These are phyloP conservation scores for Strix occidentalis DNA, from an alignment of 2,797 vertebrate genomes.

Conservation along the genomic window DNA sequence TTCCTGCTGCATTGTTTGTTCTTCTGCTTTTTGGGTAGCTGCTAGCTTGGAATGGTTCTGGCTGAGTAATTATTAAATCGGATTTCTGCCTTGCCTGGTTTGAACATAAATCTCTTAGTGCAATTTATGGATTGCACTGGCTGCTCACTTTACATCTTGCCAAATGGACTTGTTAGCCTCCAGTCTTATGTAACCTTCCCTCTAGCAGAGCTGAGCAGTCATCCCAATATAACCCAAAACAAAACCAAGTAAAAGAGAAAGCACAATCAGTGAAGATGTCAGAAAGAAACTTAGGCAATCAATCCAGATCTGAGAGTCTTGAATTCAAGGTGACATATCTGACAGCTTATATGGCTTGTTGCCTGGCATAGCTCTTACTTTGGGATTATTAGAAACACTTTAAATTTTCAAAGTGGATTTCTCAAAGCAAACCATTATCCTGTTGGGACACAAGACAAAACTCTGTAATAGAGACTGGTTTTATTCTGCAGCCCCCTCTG, in stretches of 20 bases:
- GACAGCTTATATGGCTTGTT: neutral
- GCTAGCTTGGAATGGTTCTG: neutral
- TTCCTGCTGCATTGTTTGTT: neutral
- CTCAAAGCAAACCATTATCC: neutral
- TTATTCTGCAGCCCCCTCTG: neutral
- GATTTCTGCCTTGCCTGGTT: conserved; percentile 11
- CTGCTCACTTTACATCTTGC: conserved; percentile 20
- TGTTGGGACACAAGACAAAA: neutral
- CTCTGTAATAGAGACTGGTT: neutral
- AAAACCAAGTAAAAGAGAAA: neutral
- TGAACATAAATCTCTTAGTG: neutral
- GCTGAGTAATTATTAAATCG: neutral
- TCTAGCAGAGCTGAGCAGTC: neutral
- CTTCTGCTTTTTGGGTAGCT: neutral
- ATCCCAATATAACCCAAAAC: neutral
- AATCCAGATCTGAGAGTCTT: neutral
- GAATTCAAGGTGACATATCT: neutral
- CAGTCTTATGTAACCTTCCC: neutral
- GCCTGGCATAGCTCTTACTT: neutral
- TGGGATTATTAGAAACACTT: neutral
- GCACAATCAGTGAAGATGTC: neutral
- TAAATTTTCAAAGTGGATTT: neutral
- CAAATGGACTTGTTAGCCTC: neutral
- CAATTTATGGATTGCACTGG: neutral
- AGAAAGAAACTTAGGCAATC: neutral